phyloP scores from a whole-genome alignment of 2,797 vertebrate genomes.

The Xerus rutilus region DNA sequence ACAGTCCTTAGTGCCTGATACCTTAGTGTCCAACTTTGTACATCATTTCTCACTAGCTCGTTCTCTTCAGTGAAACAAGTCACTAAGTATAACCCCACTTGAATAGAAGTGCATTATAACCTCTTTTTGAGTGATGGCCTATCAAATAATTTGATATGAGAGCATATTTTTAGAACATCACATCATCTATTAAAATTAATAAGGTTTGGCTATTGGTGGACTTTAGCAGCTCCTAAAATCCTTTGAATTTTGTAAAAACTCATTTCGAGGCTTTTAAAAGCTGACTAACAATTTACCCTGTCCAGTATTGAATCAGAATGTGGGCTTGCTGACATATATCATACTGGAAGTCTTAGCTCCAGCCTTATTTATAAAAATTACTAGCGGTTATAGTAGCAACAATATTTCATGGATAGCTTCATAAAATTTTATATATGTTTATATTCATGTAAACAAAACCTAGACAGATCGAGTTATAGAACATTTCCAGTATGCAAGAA shows the following conservation, averaged over 20 bases:
- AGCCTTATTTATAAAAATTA: neutral
- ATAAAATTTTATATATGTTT: neutral
- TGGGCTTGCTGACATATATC: neutral
- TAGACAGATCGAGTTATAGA: neutral
- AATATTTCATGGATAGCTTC: neutral
- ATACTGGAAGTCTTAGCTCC: neutral
- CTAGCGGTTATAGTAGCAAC: neutral
- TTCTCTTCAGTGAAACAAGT: neutral
- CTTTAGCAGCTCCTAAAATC: neutral
- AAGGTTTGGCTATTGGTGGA: neutral
- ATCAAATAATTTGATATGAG: neutral
- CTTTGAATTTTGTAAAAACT: slow-evolving; percentile 1
- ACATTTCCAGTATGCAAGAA: neutral
- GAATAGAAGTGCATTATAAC: neutral
- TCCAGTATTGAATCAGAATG: neutral
- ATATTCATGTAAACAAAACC: neutral
- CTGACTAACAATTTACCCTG: fast-evolving
- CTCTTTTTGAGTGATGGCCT: neutral
- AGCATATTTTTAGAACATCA: neutral
- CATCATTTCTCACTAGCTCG: neutral
- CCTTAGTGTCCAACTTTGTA: neutral
- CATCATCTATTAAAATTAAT: neutral
- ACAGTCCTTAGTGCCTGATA: neutral
- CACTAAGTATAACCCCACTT: neutral
- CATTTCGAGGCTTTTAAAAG: neutral